phyloP scores from a whole-genome alignment of 1,140 invertebrate genomes.

The Drosophila arawakana region DNA sequence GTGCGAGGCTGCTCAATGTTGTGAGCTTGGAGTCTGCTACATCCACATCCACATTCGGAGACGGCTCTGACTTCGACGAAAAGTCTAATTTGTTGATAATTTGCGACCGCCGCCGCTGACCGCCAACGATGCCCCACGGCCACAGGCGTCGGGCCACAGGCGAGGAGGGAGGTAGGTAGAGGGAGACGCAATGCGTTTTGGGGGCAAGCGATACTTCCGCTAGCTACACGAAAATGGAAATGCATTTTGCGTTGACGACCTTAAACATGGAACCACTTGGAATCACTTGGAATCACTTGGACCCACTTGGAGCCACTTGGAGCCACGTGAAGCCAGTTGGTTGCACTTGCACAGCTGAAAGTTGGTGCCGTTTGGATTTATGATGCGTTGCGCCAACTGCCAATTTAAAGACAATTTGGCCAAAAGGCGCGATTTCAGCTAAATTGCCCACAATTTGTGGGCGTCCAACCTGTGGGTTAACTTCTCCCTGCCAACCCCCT shows the following conservation, averaged over 20 bases:
- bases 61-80: slow-evolving; percentile 67
- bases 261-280: background rate
- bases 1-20: no score
- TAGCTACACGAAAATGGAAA: slow-evolving; percentile 38
- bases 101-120: slow-evolving; percentile 74
- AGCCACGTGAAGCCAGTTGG: background rate
- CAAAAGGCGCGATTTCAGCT: slow-evolving; percentile 73
- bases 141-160: slow-evolving; percentile 7
- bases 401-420: slow-evolving; percentile 84
- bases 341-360: slow-evolving; percentile 1
- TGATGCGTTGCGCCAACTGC: slow-evolving; percentile 75
- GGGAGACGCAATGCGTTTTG: slow-evolving; percentile 2
- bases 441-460: slow-evolving; percentile 64
- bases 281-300: no score
- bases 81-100: slow-evolving; percentile 84
- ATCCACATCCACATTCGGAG: background rate
- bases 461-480: slow-evolving; percentile 14
- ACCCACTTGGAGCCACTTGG: no score
- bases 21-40: background rate
- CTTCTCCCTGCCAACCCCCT: background rate
- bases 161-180: background rate
- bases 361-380: slow-evolving; percentile 75
- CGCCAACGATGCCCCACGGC: slow-evolving; percentile 77
- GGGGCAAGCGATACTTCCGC: slow-evolving; percentile 44
- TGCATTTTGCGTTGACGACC: slow-evolving; percentile 4